These are phyloP conservation scores for Halcyon senegalensis DNA, from an alignment of 2,113 vertebrate genomes.

Conservation along the genomic window DNA sequence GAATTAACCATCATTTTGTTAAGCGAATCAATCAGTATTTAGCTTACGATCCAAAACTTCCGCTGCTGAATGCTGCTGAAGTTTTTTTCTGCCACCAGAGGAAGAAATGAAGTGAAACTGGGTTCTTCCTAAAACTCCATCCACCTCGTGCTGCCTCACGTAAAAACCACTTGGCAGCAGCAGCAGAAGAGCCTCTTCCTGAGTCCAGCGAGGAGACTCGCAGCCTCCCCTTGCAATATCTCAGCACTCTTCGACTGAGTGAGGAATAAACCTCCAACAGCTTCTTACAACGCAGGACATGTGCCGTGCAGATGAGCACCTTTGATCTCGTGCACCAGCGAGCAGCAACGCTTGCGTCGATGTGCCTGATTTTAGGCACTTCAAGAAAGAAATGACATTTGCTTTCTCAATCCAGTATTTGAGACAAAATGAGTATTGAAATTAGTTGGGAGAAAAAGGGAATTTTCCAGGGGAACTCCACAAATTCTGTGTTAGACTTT, in stretches of 20 bases:
- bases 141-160: fast-evolving
- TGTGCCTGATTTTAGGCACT: background rate
- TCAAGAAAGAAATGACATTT: background rate
- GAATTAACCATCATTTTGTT: background rate
- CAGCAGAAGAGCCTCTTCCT: background rate
- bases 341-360: fast-evolving
- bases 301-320: background rate
- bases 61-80: background rate
- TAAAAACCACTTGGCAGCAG: background rate
- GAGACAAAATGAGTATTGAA: background rate
- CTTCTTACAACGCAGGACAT: background rate
- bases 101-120: background rate
- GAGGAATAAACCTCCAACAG: background rate
- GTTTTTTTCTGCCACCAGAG: background rate
- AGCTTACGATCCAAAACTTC: background rate
- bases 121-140: background rate
- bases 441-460: background rate
- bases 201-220: background rate
- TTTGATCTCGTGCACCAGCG: background rate
- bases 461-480: background rate
- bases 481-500: background rate
- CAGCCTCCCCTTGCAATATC: background rate
- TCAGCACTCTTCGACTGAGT: background rate
- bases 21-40: background rate
- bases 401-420: background rate